Evolutionary conservation across 2,888 invertebrate species (phyloP).

Genomic region (Chalcosyrphus nemorum): DNA sequence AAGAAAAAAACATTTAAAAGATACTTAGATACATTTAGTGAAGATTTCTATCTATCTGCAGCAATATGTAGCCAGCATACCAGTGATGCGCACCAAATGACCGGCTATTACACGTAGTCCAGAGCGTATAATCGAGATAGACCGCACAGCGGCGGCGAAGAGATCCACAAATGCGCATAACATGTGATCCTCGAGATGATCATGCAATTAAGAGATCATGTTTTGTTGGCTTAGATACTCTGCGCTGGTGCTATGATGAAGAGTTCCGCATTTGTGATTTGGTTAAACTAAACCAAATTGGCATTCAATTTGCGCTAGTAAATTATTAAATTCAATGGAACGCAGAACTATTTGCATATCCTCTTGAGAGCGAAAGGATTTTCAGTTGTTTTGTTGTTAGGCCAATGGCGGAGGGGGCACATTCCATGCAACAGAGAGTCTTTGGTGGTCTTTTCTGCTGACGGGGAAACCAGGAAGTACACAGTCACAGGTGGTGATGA

Average conservation of each 20-base stretch:
- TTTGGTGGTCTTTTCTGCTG: constrained; percentile 47
- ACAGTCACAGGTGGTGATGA: background rate
- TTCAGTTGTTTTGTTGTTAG: no score
- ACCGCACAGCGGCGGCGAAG: constrained; percentile 56
- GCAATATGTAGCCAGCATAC: constrained; percentile 21
- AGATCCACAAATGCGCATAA: constrained; percentile 41
- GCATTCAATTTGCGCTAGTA: constrained; percentile 60
- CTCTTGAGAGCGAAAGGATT: background rate
- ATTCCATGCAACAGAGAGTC: background rate
- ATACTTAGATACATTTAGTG: constrained; percentile 68
- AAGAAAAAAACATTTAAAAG: constrained; percentile 51
- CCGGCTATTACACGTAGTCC: constrained; percentile 59
- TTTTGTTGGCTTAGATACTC: constrained; percentile 47
- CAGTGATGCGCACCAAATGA: constrained; percentile 63
- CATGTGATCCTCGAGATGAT: constrained; percentile 64
- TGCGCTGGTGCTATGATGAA: constrained; percentile 13
- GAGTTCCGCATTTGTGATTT: constrained; percentile 68
- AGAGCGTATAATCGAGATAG: constrained; percentile 46
- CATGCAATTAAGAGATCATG: constrained; percentile 71
- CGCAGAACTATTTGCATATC: background rate
- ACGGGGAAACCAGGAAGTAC: constrained; percentile 38
- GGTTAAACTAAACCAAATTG: constrained; percentile 64
- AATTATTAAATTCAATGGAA: constrained; percentile 48
- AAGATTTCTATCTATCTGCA: constrained; percentile 58
- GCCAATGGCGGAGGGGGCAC: background rate